Percentiles rank a stretch among this genome's conserved stretches.
Evolutionary conservation across 2,113 vertebrate species (phyloP).

Genomic region (Turdus rufiventris): DNA sequence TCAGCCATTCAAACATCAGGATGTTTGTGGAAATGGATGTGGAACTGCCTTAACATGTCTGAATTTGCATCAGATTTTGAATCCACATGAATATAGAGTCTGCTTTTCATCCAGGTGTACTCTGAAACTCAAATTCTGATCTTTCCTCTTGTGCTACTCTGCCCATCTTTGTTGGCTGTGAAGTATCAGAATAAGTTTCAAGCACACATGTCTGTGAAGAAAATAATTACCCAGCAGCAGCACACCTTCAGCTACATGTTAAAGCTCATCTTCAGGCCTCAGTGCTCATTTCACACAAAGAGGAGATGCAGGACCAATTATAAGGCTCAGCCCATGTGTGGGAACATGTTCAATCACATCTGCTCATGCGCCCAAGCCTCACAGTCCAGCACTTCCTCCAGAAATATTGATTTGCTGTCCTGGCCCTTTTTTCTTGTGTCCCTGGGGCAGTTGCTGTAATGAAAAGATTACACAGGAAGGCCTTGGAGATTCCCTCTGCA

Average conservation of each 20-base stretch:
- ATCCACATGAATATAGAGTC: background rate
- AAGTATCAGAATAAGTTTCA: background rate
- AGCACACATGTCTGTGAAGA: background rate
- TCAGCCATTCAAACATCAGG: background rate
- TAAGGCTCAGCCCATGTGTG: background rate
- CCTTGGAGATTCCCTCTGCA: background rate
- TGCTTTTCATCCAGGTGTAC: background rate
- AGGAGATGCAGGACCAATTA: background rate
- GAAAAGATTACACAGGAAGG: background rate
- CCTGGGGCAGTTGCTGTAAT: background rate
- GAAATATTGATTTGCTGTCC: background rate
- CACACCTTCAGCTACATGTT: background rate
- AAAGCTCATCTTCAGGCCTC: background rate
- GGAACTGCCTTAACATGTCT: background rate
- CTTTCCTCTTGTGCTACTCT: background rate
- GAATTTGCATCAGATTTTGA: constrained; percentile 3
- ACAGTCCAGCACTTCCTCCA: background rate
- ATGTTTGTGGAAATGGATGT: background rate
- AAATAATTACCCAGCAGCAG: background rate
- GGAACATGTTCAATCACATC: background rate
- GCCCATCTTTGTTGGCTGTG: background rate
- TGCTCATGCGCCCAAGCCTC: background rate
- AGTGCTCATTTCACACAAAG: background rate
- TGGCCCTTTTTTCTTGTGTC: background rate
- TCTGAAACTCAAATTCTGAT: background rate